Percentiles rank a stretch among this genome's conserved stretches.
phyloP scores from a whole-genome alignment of 2,113 vertebrate genomes.

The Siniperca chuatsi region DNA sequence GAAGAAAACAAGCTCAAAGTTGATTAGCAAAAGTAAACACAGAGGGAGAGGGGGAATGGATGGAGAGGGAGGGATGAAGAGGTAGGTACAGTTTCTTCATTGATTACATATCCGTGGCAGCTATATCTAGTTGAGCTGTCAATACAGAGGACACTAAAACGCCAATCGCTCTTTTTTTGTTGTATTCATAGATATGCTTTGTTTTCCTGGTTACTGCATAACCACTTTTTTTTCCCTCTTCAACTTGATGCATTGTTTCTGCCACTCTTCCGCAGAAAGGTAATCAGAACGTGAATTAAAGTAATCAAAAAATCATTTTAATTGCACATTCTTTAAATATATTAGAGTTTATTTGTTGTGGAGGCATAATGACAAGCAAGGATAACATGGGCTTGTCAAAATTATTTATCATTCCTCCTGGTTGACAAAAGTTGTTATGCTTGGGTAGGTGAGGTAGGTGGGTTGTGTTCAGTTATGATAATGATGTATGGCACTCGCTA shows the following conservation, averaged over 20 bases:
- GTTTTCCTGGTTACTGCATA: background rate
- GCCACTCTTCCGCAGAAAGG: background rate
- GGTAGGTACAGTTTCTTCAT: slow-evolving; percentile 8
- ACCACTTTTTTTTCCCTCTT: background rate
- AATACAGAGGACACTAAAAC: slow-evolving; percentile 1
- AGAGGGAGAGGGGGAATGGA: background rate
- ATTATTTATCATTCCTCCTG: background rate
- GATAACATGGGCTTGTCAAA: background rate
- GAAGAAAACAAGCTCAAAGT: slow-evolving; percentile 51
- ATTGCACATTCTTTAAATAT: background rate
- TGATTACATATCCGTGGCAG: slow-evolving; percentile 6
- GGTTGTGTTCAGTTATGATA: slow-evolving; percentile 14
- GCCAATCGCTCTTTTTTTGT: background rate
- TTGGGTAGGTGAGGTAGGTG: background rate
- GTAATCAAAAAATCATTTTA: background rate
- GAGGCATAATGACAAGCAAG: background rate
- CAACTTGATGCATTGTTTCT: background rate
- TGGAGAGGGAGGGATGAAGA: no score
- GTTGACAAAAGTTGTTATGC: slow-evolving; percentile 15
- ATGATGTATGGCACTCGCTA: background rate
- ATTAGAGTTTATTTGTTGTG: background rate
- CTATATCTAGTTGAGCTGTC: background rate
- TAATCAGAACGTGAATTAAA: background rate
- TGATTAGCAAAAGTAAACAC: slow-evolving; percentile 50
- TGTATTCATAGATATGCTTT: background rate